Percentiles rank a stretch among this genome's conserved stretches.
phyloP scores from a whole-genome alignment of 2,888 invertebrate genomes.

The Geophilus truncorum region DNA sequence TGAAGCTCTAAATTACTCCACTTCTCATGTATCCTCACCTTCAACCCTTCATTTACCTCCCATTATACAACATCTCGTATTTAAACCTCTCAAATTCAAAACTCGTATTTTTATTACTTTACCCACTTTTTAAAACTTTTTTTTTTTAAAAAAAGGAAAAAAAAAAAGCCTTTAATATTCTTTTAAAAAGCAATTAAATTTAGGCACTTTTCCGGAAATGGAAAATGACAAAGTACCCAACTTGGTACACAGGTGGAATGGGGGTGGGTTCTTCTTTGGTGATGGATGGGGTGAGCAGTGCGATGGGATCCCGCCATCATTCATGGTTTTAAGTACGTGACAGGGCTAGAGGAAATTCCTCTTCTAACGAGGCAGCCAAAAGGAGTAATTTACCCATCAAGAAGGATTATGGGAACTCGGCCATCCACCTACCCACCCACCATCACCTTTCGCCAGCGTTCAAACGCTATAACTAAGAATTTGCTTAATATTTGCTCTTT shows the following conservation, averaged over 20 bases:
- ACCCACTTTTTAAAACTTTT: not conserved
- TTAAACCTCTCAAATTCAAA: no score
- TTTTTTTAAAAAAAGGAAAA: no score
- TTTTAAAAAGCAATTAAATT: not conserved
- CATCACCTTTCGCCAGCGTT: not conserved
- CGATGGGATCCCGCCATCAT: constrained; percentile 20
- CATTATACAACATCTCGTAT: not conserved
- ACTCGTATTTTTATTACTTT: no score
- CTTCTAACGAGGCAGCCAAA: constrained; percentile 12
- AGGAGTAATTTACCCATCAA: constrained; percentile 15
- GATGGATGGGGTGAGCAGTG: constrained; percentile 10
- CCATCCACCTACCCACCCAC: not conserved
- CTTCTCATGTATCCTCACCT: not conserved
- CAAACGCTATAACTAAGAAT: not conserved
- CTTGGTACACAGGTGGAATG: not conserved
- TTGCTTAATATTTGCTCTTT: not conserved
- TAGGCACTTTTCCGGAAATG: not conserved
- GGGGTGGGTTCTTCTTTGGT: not conserved
- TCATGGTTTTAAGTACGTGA: constrained; percentile 20
- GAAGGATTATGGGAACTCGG: not conserved
- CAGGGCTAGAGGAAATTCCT: constrained; percentile 11
- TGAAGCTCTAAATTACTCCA: not conserved
- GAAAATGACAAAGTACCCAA: not conserved
- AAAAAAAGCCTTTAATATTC: not conserved
- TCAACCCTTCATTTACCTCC: not conserved